phyloP scores from a whole-genome alignment of 2,888 invertebrate genomes.

The Cerastis rubricosa region DNA sequence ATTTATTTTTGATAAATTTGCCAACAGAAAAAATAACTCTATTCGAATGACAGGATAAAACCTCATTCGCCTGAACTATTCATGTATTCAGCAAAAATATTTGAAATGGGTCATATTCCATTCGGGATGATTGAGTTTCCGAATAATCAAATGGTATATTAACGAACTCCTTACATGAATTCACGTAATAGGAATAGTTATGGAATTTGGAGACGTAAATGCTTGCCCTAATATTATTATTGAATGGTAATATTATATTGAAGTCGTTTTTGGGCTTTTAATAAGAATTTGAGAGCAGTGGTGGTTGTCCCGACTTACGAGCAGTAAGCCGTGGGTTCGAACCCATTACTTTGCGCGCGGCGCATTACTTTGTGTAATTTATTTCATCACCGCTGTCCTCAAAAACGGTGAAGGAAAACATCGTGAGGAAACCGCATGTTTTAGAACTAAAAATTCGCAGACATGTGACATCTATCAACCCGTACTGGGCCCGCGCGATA shows the following conservation, averaged over 20 bases:
- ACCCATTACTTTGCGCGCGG: too few relatives aligned
- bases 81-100: conserved; percentile 57
- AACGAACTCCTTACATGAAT: conserved; percentile 27
- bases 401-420: too few relatives aligned
- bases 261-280: not conserved
- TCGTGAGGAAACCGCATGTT: too few relatives aligned
- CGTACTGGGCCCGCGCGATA: too few relatives aligned
- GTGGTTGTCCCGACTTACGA: too few relatives aligned
- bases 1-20: not conserved
- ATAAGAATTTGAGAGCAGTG: too few relatives aligned
- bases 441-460: too few relatives aligned
- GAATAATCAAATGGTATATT: conserved; percentile 46
- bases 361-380: too few relatives aligned
- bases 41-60: conserved; percentile 26
- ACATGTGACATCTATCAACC: too few relatives aligned
- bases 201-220: conserved; percentile 13
- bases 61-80: conserved; percentile 46
- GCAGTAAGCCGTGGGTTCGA: too few relatives aligned
- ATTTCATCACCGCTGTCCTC: too few relatives aligned
- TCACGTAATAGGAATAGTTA: conserved; percentile 21
- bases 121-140: conserved; percentile 44
- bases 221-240: not conserved
- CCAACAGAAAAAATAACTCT: not conserved
- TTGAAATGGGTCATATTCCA: conserved; percentile 58
- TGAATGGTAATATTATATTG: not conserved